Base-by-base conservation (phyloP, 2,113 vertebrate species). In the Apteryx owenii region DNA sequence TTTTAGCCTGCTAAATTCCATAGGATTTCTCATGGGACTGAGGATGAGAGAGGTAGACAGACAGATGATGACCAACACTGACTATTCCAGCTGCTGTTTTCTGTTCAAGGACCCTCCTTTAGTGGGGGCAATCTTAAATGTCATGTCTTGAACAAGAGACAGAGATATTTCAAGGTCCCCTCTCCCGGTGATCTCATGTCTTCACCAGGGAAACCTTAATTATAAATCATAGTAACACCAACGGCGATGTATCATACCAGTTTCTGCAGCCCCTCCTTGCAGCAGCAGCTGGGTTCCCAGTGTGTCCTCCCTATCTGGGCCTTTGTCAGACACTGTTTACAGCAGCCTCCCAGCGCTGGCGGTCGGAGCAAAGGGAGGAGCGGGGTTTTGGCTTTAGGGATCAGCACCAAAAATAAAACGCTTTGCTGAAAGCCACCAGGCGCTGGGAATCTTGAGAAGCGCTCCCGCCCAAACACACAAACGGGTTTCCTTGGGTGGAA, bases 341-440 rank as follows among this genome's bases (percentile, higher is more conserved):
- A n/a, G 84, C 94, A 77, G 64, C 58, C 84, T 91, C 95, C 58
- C 76, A 31, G 92, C 60, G 6, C 91, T 9, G 28, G 96, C 53
- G 64, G 91, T 90, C 10, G 0, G 65, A 88, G 93, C 95, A 28
- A 82, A 96, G 97, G 96, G 97, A 97, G 94, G 95, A 95, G 94
- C 56, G 7, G 91, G 76, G 65, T 60, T 97, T 97, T 96, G 97
- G 94, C 94, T 95, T 80, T 78, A 77, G 77, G 88, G 77, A 81
- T 90, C 31, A 50, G 76, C 40, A 96, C 93, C 95, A 95, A 96
- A 97, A 96, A 97, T 97, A 95, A 96, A 88, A 64, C 79, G 50
- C n/a, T 79, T 20, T 56, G 91, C 89, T 60, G 87, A 76, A 51
- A 97, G 91, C 76, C 93, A 95, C 33, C 54, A 84, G 62, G 94